A percentile compares a stretch with the other conserved stretches of the same genome.
Evolutionary conservation across 37 sponge, comb jelly and placozoan species (phyloP).

Genomic region (Dysidea cf. avara): DNA sequence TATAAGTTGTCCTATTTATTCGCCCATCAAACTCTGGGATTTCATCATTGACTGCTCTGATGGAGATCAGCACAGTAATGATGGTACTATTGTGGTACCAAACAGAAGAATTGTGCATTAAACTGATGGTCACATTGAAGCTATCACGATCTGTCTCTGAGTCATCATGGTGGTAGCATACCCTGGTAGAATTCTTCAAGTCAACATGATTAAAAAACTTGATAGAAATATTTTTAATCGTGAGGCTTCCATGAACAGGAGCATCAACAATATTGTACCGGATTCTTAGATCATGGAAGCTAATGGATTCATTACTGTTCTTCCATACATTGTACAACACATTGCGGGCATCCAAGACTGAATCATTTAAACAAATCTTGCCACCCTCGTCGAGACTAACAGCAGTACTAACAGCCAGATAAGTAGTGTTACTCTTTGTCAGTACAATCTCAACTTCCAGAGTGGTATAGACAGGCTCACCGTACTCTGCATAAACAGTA

Average conservation of each 20-base stretch:
- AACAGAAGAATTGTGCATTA: background rate
- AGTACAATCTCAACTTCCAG: conserved; percentile 35
- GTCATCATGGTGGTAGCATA: conserved; percentile 50
- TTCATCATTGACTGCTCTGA: conserved; percentile 49
- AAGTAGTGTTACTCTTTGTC: conserved; percentile 2
- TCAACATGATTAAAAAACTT: conserved; percentile 19
- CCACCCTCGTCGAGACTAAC: conserved; percentile 35
- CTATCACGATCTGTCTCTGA: conserved; percentile 15
- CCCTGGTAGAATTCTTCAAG: background rate
- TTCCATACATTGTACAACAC: conserved; percentile 52
- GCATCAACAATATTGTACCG: background rate
- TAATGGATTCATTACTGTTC: background rate
- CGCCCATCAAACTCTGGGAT: background rate
- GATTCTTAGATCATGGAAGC: background rate
- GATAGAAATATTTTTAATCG: background rate
- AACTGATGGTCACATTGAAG: conserved; percentile 10
- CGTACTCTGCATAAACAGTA: background rate
- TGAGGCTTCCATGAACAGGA: conserved; percentile 12
- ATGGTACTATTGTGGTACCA: background rate
- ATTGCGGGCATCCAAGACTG: conserved; percentile 68
- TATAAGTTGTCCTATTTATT: no score
- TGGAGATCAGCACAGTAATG: background rate
- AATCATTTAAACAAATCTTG: conserved; percentile 23
- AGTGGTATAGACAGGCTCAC: background rate
- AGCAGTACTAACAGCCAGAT: conserved; percentile 19